Conservation (phyloP, 2,797 vertebrate genomes). For the Chloroceryle inda region DNA sequence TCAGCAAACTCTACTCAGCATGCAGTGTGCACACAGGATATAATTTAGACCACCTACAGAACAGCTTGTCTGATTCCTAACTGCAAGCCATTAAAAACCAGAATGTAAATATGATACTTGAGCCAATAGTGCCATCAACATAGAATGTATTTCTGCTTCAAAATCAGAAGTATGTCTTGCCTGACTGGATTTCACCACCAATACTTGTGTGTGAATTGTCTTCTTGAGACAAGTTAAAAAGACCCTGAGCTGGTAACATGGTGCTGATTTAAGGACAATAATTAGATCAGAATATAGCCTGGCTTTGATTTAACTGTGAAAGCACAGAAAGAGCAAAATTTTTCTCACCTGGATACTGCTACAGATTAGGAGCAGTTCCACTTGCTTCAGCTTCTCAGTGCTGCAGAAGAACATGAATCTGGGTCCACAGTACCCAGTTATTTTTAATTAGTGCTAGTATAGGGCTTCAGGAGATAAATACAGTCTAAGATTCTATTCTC, state of each 20-base stretch:
- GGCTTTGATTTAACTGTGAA: not conserved
- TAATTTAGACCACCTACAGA: conserved; percentile 70
- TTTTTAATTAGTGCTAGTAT: not conserved
- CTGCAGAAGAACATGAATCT: not conserved
- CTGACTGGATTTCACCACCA: conserved; percentile 56
- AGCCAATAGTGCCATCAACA: conserved; percentile 45
- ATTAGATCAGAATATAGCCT: not conserved
- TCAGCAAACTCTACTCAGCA: conserved; percentile 64
- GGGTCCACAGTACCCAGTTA: not conserved
- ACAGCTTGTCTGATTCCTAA: conserved; percentile 54
- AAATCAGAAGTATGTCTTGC: conserved; percentile 37
- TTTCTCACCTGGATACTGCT: not conserved
- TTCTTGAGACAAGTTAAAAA: conserved; percentile 12
- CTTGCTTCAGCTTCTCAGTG: not conserved
- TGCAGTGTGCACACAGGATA: not conserved
- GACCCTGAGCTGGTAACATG: not conserved
- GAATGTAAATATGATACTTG: conserved; percentile 64
- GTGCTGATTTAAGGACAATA: not conserved
- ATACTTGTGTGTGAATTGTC: conserved; percentile 7
- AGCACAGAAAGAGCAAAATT: not conserved
- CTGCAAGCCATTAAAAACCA: conserved; percentile 56
- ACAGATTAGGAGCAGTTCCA: not conserved
- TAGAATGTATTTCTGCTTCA: not conserved
- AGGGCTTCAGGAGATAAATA: not conserved
- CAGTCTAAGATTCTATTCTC: not conserved